Evolutionary conservation across 2,797 vertebrate genomes (phyloP), one percentile per base, ranked within the genome.

Genomic region (Centropyge bicolor): DNA sequence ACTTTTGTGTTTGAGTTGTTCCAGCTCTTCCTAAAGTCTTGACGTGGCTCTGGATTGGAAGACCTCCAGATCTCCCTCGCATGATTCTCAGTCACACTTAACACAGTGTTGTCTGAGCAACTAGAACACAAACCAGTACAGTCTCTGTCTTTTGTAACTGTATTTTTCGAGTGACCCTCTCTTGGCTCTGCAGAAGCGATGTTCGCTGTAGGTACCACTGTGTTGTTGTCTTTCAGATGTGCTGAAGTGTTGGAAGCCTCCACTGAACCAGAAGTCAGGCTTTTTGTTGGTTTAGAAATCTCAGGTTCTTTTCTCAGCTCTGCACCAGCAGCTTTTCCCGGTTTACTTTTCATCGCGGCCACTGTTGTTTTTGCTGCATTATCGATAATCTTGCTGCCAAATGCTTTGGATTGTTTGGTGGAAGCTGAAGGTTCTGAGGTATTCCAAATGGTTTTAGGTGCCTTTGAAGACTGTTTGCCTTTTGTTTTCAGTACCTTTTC

Each of bases 401-500:
- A 3, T 2, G 49, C 60, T 80, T 87, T 92, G 16, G 63, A 31
- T 12, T 67, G 86, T 76, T 88, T 91, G 31, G 51, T 70, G 19
- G 74, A 19, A 19, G 27, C 35, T 2, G 35, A 27, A 19, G 68
- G 59, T 55, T 91, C 89, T 19, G 87, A 78, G 2, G 20, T 43
- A 10, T 77, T 83, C 4, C 14, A 35, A 52, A 45, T 17, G 4
- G 61, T 67, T 83, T 80, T 91, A 20, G 48, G 69, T 1, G 59
- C 20, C 63, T 92, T 90, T 7, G 57, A 40, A 3, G 31, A 22
- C 20, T 83, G 80, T 49, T 90, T 89, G 48, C 20, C 73, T 77
- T 75, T 89, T 12, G 45, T 51, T 83, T 91, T 93, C 45, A 89
- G 93, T 81, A 78, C 92, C 71, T 90, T 84, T 4, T 89, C 71